Evolutionary conservation across 92 coral and sea anemone species (phyloP).

Genomic region (Phenganax stokvisi): DNA sequence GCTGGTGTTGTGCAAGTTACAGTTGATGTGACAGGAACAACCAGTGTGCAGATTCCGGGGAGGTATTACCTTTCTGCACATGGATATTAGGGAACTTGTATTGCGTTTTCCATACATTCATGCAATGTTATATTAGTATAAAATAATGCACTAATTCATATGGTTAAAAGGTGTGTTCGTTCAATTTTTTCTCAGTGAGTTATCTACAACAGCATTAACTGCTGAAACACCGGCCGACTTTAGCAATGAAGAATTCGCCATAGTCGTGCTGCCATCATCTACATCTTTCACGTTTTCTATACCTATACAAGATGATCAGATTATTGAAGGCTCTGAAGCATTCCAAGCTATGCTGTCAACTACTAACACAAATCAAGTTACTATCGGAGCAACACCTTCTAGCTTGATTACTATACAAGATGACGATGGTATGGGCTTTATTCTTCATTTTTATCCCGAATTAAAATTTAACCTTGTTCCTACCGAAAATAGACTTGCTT

Average conservation of each 20-base stretch:
- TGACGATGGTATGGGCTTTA: slow-evolving; percentile 10
- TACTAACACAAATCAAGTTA: background rate
- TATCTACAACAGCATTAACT: too few species aligned
- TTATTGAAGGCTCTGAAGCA: background rate
- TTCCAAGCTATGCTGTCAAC: background rate
- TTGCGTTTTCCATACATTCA: background rate
- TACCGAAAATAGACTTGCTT: too few species aligned
- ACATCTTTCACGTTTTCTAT: too few species aligned
- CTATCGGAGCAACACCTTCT: background rate
- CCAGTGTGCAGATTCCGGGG: background rate
- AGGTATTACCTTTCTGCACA: background rate
- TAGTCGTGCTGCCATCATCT: too few species aligned
- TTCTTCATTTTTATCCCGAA: too few species aligned
- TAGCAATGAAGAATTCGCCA: too few species aligned
- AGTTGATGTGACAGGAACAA: slow-evolving; percentile 1
- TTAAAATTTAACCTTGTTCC: too few species aligned
- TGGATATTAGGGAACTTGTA: background rate
- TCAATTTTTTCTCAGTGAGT: too few species aligned
- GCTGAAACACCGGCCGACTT: too few species aligned
- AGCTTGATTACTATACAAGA: background rate
- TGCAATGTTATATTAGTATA: too few species aligned
- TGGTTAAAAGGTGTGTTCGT: too few species aligned
- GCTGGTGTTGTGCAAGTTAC: background rate
- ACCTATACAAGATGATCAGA: background rate
- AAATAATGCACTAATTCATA: too few species aligned